Base-by-base conservation (phyloP, 2,113 vertebrate genomes). In the Labeo catla region DNA sequence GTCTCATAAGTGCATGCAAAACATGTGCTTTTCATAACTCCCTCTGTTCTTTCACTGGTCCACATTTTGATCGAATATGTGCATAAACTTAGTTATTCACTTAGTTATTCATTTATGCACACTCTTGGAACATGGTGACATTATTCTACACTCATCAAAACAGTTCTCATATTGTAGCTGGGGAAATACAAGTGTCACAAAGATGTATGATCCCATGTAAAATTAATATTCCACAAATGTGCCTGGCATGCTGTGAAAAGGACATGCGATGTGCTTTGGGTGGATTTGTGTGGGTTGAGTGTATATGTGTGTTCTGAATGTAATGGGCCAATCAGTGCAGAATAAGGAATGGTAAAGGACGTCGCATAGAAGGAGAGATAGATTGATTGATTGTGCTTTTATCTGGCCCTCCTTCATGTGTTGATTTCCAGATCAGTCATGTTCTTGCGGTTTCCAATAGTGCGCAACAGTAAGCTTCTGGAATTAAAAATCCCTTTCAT, bases 321-420 rank as follows among this genome's bases (percentile, higher is more conserved):
- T 57, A 86, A 78, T 19, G 23, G 49, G 43, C 50, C 28, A 43
- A 43, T 76, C 36, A 70, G 70, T 45, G 45, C 63, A 63, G 50
- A 7, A 28, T 52, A 39, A 13, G 16, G 23, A 76, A 76, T 86
- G 10, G 15, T 28, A 65, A 59, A 78, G 21, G 52, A 28, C 52
- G 54, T 52, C 8, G n/a, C 50, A 57, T 11, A 19, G 68, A 57
- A 68, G 21, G 77, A 85, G 82, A 52, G 70, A 81, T 72, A 76
- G 47, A 86, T 86, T 80, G 87, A 81, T 88, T 52, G 57, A 65
- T 81, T 84, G 82, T 76, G 23, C 80, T 52, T 65, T 89, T 83
- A 89, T 87, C 74, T 84, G 77, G 73, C 86, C 36, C 80, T 85
- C 23, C 59, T 83, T 70, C 65, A 57, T 76, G 49, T 66, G 50